Evolutionary conservation across 2,888 invertebrate species (phyloP).

Genomic region (Volucella zonaria): DNA sequence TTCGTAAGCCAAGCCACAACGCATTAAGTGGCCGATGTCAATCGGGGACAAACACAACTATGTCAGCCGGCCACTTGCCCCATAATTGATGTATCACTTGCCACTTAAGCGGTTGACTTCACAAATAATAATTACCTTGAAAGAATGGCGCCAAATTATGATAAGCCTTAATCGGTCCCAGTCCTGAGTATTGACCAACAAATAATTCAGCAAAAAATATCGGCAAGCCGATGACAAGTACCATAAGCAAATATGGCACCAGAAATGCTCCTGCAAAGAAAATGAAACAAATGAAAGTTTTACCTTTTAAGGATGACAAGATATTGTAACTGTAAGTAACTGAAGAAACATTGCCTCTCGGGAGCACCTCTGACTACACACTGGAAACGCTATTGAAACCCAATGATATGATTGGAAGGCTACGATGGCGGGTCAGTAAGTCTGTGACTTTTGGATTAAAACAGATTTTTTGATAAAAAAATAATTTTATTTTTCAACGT

Average conservation of each 20-base stretch:
- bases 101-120: neutral
- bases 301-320: no score
- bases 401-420: no score
- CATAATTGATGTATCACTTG: conserved; percentile 10
- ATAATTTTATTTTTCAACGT: no score
- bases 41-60: neutral
- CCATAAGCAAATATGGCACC: conserved; percentile 89
- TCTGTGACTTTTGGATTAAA: no score
- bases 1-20: neutral
- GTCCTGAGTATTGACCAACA: conserved; percentile 90
- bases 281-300: conserved; percentile 7
- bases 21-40: conserved; percentile 18
- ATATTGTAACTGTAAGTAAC: neutral
- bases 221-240: conserved; percentile 90
- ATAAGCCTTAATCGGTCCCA: conserved; percentile 88
- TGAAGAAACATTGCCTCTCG: no score
- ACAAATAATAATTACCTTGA: conserved; percentile 71
- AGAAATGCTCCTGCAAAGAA: conserved; percentile 87
- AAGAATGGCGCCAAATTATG: conserved; percentile 85
- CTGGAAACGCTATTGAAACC: no score
- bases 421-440: no score
- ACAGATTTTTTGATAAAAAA: no score
- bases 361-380: no score
- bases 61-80: conserved; percentile 17
- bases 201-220: conserved; percentile 91